Base-by-base conservation (phyloP, 2,888 invertebrate genomes). In the Cheilosia vulpina region DNA sequence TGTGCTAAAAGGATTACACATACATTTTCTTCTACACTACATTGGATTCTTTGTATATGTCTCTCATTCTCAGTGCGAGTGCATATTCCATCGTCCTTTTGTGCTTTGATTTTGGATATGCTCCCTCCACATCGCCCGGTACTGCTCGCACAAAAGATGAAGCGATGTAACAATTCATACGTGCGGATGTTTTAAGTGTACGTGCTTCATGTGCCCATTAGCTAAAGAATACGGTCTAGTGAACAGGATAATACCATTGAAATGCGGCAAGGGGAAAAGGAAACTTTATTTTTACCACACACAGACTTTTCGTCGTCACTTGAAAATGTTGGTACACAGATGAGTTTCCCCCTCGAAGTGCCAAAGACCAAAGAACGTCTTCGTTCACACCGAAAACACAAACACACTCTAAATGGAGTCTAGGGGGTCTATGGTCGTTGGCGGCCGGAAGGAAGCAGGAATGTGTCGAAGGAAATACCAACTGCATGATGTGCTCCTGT, bases 191-290 rank as follows among this genome's bases (percentile, higher is more conserved):
- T 52, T 75, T 55, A 75, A 62, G 68, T 60, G 60, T 73, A 81
- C 80, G 80, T 81, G 80, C 68, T 75, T 75, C 75, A 57, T 75
- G 75, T 55, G 80, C 57, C 68, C 50, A 75, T 81, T 52, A 81
- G 57, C 43, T 21, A 27, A 45, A 73, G 43, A 27, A 57, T 38
- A 50, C 66, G 13, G 34, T 19, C 9, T 31, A 31, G 31, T 31
- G 41, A 9, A 7, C 38, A 41, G 43, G 43, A 78, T 63, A 58
- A 66, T 66, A 19, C 17, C 65, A 38, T 50, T n/a, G 38, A 27
- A 15, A 50, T 7, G 13, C 24, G 47, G 17, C 47, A 21, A 7
- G 5, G 41, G 60, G 27, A 5, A 19, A 9, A 13, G 41, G 19
- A 68, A 53, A 53, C 31, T 34, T 57, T 57, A 24, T 34, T 58